phyloP scores from a whole-genome alignment of 2,797 vertebrate genomes.

The Mus caroli region DNA sequence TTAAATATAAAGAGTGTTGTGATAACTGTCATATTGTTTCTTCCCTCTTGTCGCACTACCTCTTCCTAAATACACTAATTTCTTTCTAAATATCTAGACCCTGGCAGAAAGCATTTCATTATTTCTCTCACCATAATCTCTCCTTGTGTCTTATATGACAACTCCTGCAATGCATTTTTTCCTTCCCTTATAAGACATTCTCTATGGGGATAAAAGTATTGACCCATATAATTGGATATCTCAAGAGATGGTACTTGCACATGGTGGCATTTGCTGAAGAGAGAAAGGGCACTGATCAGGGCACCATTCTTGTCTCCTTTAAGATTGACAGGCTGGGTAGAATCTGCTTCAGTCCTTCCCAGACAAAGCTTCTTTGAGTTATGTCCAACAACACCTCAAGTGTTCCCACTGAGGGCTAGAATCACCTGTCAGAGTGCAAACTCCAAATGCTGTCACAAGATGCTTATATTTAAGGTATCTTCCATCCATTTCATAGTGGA shows the following conservation, averaged over 20 bases:
- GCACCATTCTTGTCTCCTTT: not conserved
- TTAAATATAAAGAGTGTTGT: not conserved
- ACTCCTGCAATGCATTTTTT: not conserved
- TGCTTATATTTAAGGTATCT: not conserved
- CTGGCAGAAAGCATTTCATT: not conserved
- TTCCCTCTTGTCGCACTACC: not conserved
- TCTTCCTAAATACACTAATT: not conserved
- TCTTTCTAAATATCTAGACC: not conserved
- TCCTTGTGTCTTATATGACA: not conserved
- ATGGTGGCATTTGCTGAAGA: not conserved
- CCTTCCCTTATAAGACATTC: not conserved
- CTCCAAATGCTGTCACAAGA: not conserved
- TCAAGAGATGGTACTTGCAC: not conserved
- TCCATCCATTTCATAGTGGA: not conserved
- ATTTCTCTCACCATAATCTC: not conserved
- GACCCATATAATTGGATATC: not conserved
- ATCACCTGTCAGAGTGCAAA: not conserved
- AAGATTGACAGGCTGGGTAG: not conserved
- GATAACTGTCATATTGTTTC: not conserved
- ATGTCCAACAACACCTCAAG: not conserved
- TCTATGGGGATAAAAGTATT: not conserved
- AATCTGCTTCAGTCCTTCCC: not conserved
- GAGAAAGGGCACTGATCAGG: not conserved
- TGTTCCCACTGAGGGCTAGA: not conserved
- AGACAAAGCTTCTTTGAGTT: not conserved